Base-by-base conservation (phyloP, 2,797 vertebrate genomes). In the Ptychadena robeensis region DNA sequence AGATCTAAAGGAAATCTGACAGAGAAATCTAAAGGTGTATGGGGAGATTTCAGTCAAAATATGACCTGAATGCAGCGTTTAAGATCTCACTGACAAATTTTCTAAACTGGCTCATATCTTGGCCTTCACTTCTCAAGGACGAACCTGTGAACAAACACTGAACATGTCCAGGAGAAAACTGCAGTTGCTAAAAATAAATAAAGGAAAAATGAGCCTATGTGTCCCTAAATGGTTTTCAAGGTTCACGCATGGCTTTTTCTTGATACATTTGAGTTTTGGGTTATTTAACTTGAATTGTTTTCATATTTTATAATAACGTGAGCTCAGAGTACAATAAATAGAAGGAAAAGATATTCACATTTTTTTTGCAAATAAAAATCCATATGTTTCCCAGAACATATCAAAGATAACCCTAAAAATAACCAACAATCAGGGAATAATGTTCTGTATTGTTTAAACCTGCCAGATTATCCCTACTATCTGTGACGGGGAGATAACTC, bases 401-500 rank as follows among this genome's bases (percentile, higher is more conserved):
- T 25, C 59, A 9, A 28, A 8, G 10, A 61, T 0, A 61, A 61
- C 59, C 9, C 9, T 61, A 61, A 61, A 61, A 61, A 10, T 28
- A 61, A 61, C 59, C 28, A 61, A 25, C 59, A 61, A 61, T 61
- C 59, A 61, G 59, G 59, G 59, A 61, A 61, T 61, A 61, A 25
- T 61, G 59, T 61, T 61, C 59, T 61, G 59, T 28, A 27, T 61
- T 61, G 59, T 28, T 61, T 61, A 61, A 61, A 4, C 9, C 59
- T 61, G 59, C 9, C 59, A 61, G 59, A 61, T 61, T 61, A 61
- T 61, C 59, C 59, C 10, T 61, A 61, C 59, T 61, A 61, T 61
- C n/a, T 61, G 59, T 12, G 59, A 28, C 25, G 8, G 11, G 25
- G 59, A 61, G 59, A 61, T 61, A 61, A 61, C 59, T 25, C n/a